Percentiles rank a stretch among this genome's conserved stretches.
phyloP scores from a whole-genome alignment of 2,797 vertebrate species.

The Potorous gilbertii region DNA sequence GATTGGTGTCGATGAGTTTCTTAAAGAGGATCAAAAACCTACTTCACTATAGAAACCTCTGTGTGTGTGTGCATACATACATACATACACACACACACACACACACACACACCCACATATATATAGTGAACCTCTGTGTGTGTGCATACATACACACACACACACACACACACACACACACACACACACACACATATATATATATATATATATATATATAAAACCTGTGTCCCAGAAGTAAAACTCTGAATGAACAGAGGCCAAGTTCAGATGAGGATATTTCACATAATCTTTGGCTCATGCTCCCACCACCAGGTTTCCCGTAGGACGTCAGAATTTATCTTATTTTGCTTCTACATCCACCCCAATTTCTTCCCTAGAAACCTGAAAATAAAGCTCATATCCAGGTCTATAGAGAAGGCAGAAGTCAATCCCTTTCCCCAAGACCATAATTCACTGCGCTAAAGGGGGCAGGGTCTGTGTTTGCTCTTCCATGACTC shows the following conservation, averaged over 20 bases:
- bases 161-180: too few species aligned
- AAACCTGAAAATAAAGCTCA: background rate
- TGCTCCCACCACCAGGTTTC: background rate
- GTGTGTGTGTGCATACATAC: too few species aligned
- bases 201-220: background rate
- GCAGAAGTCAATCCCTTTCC: background rate
- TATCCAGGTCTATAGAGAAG: background rate
- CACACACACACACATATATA: too few species aligned
- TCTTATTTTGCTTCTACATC: background rate
- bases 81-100: too few species aligned
- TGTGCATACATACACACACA: too few species aligned
- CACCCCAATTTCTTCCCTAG: background rate
- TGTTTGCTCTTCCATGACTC: background rate
- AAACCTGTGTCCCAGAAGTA: background rate
- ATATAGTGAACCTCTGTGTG: too few species aligned
- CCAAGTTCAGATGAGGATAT: background rate
- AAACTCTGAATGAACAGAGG: background rate
- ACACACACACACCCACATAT: too few species aligned
- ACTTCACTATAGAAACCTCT: background rate
- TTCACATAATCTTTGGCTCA: background rate
- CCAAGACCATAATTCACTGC: background rate
- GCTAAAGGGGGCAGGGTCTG: background rate
- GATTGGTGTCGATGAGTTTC: background rate
- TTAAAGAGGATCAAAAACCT: background rate
- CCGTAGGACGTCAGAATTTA: background rate